Conservation (phyloP, 2,888 invertebrate genomes). For the Crocallis elinguaria region DNA sequence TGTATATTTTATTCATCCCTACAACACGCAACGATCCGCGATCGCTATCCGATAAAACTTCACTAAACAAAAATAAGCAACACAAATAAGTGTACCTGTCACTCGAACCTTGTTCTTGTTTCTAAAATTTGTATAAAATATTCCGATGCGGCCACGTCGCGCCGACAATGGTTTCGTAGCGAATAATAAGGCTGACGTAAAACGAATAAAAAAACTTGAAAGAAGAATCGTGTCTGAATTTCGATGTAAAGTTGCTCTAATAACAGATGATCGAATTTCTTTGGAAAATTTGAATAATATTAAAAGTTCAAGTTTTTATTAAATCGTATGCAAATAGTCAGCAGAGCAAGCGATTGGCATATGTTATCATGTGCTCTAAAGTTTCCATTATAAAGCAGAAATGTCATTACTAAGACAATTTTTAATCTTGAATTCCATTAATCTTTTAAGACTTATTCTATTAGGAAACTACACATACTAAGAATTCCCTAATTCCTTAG, state of each 20-base stretch:
- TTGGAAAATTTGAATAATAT: neutral
- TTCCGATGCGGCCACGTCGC: conserved; percentile 72
- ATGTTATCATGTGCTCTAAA: neutral
- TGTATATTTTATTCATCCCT: conserved; percentile 80
- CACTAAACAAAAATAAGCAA: conserved; percentile 79
- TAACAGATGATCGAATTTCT: conserved; percentile 31
- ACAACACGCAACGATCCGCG: conserved; percentile 69
- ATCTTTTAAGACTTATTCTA: neutral
- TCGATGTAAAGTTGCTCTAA: conserved; percentile 46
- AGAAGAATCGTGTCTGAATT: conserved; percentile 55
- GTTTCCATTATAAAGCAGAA: neutral
- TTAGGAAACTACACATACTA: conserved; percentile 40
- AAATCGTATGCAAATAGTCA: neutral
- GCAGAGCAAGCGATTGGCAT: neutral
- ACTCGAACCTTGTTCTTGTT: conserved; percentile 80
- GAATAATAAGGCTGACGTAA: conserved; percentile 63
- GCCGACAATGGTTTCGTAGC: conserved; percentile 67
- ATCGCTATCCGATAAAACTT: conserved; percentile 78
- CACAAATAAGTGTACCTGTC: conserved; percentile 82
- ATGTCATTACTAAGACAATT: neutral
- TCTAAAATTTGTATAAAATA: conserved; percentile 85
- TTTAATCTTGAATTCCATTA: neutral
- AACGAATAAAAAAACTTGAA: conserved; percentile 54
- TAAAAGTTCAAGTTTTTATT: neutral
- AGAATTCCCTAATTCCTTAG: conserved; percentile 56